Base-by-base conservation (phyloP, 2,888 invertebrate genomes). In the Druceiella hillmani region DNA sequence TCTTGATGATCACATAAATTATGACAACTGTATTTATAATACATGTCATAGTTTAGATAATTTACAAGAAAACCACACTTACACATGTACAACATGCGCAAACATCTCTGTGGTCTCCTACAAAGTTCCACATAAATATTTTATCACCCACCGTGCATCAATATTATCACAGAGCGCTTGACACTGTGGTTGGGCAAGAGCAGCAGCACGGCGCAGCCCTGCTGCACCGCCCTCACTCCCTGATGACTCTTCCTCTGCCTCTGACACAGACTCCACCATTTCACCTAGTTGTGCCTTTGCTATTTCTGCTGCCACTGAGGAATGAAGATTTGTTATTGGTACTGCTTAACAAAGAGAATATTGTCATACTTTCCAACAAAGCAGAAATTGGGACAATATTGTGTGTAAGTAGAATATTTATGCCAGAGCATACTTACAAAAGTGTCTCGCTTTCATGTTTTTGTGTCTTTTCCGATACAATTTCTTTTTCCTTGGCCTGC, bases 391-490 rank as follows among this genome's bases (percentile, higher is more conserved):
- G 52, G 56, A 60, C 57, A 58, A 54, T 60, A 54, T 13, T 15
- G 13, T 14, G 6, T 13, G 4, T 13, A 12, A 15, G 16, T 11
- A 30, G 14, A 5, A 6, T 15, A 9, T 3, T 7, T 26, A 7
- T 55, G 12, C 9, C 9, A 2, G 28, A 12, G 28, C 10, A 28
- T 12, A 68, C 69, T 69, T 60, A 70, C 69, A 65, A 55, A 67
- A 69, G 52, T 67, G 68, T 49, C 68, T 58, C 40, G 59, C 41
- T 52, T 69, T 70, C 53, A 55, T 55, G 41, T 63, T 68, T 57
- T 79, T 80, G 50, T 78, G 79, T 20, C 80, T 69, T 58, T 81
- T 81, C 52, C 80, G 71, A 52, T 80, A 67, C 6, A 80, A 67
- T 55, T 81, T 81, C 51, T 72, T 79, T 64, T 66, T 76, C 56